A percentile compares a stretch with the other conserved stretches of the same genome.
Conservation (phyloP, 2,113 vertebrate genomes). For the Hydropotes inermis region DNA sequence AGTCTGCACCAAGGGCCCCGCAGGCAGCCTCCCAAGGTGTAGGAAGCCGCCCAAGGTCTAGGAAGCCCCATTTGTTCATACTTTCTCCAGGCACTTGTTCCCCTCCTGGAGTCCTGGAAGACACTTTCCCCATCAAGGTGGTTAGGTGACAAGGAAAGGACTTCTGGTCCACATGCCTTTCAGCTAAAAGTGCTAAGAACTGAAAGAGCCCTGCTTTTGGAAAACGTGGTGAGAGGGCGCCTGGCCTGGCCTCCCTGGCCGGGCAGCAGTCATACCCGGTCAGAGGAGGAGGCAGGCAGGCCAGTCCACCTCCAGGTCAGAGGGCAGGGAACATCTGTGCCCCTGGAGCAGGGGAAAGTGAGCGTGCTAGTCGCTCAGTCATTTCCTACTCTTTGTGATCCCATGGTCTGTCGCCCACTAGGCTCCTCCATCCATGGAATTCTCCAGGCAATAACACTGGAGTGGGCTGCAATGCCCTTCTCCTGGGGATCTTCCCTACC, state of each 20-base stretch:
- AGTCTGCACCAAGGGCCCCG: neutral
- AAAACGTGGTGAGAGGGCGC: neutral
- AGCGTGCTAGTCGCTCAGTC: neutral
- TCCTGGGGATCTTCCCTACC: neutral
- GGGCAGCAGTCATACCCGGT: neutral
- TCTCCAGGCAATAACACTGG: neutral
- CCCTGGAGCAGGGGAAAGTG: neutral
- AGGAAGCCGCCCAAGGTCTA: rapidly evolving
- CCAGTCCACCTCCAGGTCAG: neutral
- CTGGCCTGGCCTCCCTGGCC: neutral
- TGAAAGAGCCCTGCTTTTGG: rapidly evolving
- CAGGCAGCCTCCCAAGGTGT: neutral
- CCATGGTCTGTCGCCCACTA: neutral
- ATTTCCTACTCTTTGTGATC: neutral
- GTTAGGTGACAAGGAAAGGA: neutral
- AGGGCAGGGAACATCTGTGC: neutral
- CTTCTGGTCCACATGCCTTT: neutral
- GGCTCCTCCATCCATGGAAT: neutral
- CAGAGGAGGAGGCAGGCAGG: neutral
- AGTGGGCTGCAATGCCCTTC: neutral
- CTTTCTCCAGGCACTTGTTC: neutral
- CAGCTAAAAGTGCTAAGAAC: neutral
- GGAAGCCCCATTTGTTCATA: neutral
- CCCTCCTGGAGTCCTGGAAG: neutral
- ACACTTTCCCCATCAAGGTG: too few species aligned